Evolutionary conservation across 2,888 invertebrate species (phyloP), one percentile per base, ranked within the genome.

Genomic region (Dynastes hyllus): DNA sequence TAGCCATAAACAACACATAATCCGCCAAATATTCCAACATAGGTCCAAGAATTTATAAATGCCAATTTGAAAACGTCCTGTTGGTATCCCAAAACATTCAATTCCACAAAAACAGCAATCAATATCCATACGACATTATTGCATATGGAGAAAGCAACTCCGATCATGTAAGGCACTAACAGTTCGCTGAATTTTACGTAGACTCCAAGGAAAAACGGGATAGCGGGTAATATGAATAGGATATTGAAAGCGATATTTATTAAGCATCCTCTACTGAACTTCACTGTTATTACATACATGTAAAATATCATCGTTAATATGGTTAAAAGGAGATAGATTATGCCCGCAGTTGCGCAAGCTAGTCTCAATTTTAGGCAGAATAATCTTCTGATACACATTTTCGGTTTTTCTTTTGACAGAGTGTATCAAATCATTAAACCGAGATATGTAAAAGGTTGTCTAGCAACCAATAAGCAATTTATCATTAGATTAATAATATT

Each of bases 1-100:
- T 58, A 73, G 16, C 4, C 22, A 16, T 58, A 73, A 73, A 40
- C n/a, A 8, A 13, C n/a, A 37, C 22, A 40, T 11, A 27, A 58
- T 29, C 3, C 37, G 40, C 58, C 5, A 40, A 58, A 50, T 1
- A 73, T 5, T 8, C 16, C 40, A 11, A 40, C 40, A 27, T 40
- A 73, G 1, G 22, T 11, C 40, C 40, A 16, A 1, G 16, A 37
- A 40, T 55, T 73, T 51, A 69, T 29, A 6, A 53, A 58, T 2
- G 37, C 37, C 40, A 73, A 58, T 58, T 73, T 73, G 2, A 73
- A 73, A 9, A 73, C 58, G 40, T 73, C 73, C 37, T 73, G 73
- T 22, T 58, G 16, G 1, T 16, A 11, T 22, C 58, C 58, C 2
- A 40, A 40, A 37, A 37, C 16, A 16, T 40, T 40, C 3, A 58